These are phyloP conservation scores for Troides aeacus DNA, from an alignment of 2,888 invertebrate species.

Conservation along the genomic window DNA sequence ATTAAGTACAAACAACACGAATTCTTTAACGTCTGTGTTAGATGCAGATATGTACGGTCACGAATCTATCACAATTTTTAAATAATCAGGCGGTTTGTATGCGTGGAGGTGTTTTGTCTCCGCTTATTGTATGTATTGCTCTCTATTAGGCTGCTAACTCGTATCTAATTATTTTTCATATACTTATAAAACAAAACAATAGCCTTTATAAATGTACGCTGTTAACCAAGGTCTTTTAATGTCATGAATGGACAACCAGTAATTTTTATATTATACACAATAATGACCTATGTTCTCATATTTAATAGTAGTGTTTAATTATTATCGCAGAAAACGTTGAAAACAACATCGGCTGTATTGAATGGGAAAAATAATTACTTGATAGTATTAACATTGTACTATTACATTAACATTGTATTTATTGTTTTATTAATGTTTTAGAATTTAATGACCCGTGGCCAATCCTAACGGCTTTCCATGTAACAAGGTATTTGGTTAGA, in stretches of 20 bases:
- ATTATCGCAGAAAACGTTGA: neutral
- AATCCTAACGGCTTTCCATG: too few relatives aligned
- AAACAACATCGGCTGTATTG: constrained; percentile 1
- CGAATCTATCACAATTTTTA: constrained; percentile 31
- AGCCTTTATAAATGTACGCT: constrained; percentile 6
- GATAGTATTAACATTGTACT: neutral
- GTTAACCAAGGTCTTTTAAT: constrained; percentile 9
- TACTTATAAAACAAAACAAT: constrained; percentile 18
- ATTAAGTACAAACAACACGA: neutral
- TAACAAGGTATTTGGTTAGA: too few relatives aligned
- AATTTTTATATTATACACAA: constrained; percentile 3
- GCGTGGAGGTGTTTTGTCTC: constrained; percentile 46
- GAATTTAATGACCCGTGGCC: too few relatives aligned
- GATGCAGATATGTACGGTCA: constrained; percentile 6
- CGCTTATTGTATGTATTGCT: constrained; percentile 34
- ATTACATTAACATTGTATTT: neutral
- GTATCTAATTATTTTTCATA: constrained; percentile 30
- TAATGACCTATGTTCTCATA: neutral
- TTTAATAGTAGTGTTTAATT: neutral
- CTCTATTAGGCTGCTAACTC: constrained; percentile 30
- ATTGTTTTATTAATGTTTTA: neutral
- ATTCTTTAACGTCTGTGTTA: neutral
- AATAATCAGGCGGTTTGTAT: constrained; percentile 59
- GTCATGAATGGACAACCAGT: constrained; percentile 5
- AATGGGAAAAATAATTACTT: neutral